A percentile compares a stretch with the other conserved stretches of the same genome.
phyloP scores from a whole-genome alignment of 1,140 invertebrate genomes.

The Plectrocnemia conspersa region DNA sequence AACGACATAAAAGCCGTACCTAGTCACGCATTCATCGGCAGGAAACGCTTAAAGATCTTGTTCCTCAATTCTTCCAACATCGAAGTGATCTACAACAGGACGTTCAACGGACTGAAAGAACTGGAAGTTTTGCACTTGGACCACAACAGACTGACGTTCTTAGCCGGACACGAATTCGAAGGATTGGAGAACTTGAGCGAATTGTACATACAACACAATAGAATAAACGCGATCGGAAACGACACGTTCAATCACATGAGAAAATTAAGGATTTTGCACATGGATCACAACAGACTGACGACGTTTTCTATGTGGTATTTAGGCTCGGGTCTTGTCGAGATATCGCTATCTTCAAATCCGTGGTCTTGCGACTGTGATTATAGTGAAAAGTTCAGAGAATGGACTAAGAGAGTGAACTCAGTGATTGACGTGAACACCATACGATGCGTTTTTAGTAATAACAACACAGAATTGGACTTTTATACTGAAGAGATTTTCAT shows the following conservation, averaged over 20 bases:
- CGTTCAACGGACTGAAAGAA: slow-evolving; percentile 81
- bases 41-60: slow-evolving; percentile 76
- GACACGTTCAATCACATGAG: slow-evolving; percentile 70
- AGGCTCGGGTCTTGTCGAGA: slow-evolving; percentile 59
- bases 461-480: slow-evolving; percentile 54
- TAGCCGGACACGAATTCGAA: slow-evolving; percentile 80
- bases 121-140: slow-evolving; percentile 78
- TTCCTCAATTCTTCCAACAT: slow-evolving; percentile 83
- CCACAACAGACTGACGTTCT: slow-evolving; percentile 66
- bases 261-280: slow-evolving; percentile 63
- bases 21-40: slow-evolving; percentile 86
- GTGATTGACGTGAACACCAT: slow-evolving; percentile 61
- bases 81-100: slow-evolving; percentile 80
- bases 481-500: slow-evolving; percentile 55
- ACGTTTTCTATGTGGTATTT: slow-evolving; percentile 74
- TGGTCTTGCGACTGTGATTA: slow-evolving; percentile 88
- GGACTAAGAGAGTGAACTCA: slow-evolving; percentile 61
- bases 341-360: slow-evolving; percentile 72
- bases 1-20: slow-evolving; percentile 72
- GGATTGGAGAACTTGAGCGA: slow-evolving; percentile 71
- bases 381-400: slow-evolving; percentile 72
- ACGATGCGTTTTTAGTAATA: slow-evolving; percentile 56
- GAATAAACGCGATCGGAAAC: slow-evolving; percentile 68
- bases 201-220: slow-evolving; percentile 81
- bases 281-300: slow-evolving; percentile 74